Percentiles rank a stretch among this genome's conserved stretches.
Conservation (phyloP, 2,797 vertebrate genomes). For the Nannoperca obscura region DNA sequence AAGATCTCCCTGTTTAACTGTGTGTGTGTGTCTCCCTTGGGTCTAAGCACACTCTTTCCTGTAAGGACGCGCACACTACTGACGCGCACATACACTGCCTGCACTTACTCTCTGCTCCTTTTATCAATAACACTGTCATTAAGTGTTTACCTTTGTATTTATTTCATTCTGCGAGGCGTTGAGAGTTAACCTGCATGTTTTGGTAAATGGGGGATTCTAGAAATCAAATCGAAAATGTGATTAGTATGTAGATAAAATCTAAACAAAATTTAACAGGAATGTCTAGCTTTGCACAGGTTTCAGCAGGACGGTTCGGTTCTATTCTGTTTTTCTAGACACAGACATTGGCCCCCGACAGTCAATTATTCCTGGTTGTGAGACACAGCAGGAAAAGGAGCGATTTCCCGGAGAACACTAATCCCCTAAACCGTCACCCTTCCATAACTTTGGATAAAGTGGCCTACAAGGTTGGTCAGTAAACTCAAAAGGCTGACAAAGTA, state of each 20-base stretch:
- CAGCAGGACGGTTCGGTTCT: slow-evolving; percentile 12
- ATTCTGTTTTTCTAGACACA: slow-evolving; percentile 30
- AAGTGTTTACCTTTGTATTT: slow-evolving; percentile 14
- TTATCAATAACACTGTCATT: slow-evolving; percentile 36
- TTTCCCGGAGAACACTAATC: slow-evolving; percentile 50
- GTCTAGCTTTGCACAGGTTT: slow-evolving; percentile 27
- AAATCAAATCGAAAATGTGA: slow-evolving; percentile 17
- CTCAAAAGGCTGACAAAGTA: slow-evolving; percentile 45
- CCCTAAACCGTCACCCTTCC: slow-evolving; percentile 41
- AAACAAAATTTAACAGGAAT: slow-evolving; percentile 37
- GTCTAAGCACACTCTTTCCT: slow-evolving; percentile 57
- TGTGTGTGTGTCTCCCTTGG: slow-evolving; percentile 27
- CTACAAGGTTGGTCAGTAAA: slow-evolving; percentile 37
- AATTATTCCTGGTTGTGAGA: slow-evolving; percentile 46
- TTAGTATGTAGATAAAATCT: slow-evolving; percentile 1
- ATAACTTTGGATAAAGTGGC: slow-evolving; percentile 47
- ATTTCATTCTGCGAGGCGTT: not conserved
- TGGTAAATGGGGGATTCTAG: slow-evolving; percentile 31
- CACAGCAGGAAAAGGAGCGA: slow-evolving; percentile 36
- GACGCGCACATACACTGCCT: slow-evolving; percentile 36
- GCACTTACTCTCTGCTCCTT: slow-evolving; percentile 16
- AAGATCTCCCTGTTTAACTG: slow-evolving; percentile 62
- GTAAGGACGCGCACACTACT: slow-evolving; percentile 38
- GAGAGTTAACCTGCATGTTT: slow-evolving; percentile 10
- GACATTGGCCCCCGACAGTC: slow-evolving; percentile 23